Conservation (phyloP, 2,888 invertebrate genomes). For the Tridacna crocea region DNA sequence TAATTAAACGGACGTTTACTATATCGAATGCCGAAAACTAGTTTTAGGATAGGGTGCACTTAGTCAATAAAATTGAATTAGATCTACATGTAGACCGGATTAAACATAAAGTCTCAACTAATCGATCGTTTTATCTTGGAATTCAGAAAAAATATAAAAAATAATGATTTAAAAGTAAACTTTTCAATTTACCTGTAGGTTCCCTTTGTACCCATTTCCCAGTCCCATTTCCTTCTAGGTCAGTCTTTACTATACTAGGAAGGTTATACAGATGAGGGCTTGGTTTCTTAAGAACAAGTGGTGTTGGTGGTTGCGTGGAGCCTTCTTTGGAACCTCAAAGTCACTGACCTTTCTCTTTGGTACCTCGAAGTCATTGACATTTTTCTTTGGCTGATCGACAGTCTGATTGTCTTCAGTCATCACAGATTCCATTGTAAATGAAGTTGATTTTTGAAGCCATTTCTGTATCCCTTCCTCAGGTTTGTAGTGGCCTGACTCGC, state of each 20-base stretch:
- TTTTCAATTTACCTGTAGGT: not conserved
- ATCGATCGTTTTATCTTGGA: too few relatives aligned
- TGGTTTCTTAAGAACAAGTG: not conserved
- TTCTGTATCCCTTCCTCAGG: slow-evolving; percentile 4
- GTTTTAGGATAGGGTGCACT: too few relatives aligned
- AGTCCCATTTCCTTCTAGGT: not conserved
- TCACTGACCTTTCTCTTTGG: slow-evolving; percentile 5
- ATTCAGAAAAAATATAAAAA: too few relatives aligned
- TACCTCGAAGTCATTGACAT: not conserved
- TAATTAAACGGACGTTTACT: too few relatives aligned
- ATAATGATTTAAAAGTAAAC: not conserved
- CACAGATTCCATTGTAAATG: not conserved
- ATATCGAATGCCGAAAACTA: too few relatives aligned
- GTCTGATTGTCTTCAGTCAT: not conserved
- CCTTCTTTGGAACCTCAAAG: not conserved
- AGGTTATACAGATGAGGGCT: not conserved
- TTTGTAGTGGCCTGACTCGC: not conserved
- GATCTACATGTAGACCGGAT: too few relatives aligned
- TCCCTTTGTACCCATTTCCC: slow-evolving; percentile 1
- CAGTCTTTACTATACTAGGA: slow-evolving; percentile 4
- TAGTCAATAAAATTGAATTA: too few relatives aligned
- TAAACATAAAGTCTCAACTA: too few relatives aligned
- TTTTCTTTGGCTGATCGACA: not conserved
- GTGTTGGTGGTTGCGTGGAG: not conserved
- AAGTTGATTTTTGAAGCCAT: not conserved